A percentile compares a stretch with the other conserved stretches of the same genome.
phyloP scores from a whole-genome alignment of 1,140 invertebrate species.

The Drosophila leontia region DNA sequence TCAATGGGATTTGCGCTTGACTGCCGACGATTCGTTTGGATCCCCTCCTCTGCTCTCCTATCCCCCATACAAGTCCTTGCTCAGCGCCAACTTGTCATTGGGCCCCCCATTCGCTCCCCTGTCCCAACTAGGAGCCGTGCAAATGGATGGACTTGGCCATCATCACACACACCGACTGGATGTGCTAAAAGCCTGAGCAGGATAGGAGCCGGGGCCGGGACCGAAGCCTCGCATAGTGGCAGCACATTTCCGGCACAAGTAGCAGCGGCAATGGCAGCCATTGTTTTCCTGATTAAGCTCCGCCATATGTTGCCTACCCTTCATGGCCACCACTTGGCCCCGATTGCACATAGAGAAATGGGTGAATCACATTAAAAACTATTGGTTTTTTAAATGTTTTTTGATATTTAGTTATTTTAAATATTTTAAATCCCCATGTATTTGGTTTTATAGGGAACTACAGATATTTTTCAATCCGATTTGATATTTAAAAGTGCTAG shows the following conservation, averaged over 20 bases:
- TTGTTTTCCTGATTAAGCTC: slow-evolving; percentile 70
- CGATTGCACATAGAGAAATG: slow-evolving; percentile 16
- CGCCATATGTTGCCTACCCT: slow-evolving; percentile 61
- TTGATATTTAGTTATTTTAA: not conserved
- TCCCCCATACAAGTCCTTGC: slow-evolving; percentile 7
- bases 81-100: slow-evolving; percentile 42
- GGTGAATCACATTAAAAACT: not conserved
- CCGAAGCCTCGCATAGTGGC: slow-evolving; percentile 21
- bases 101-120: not conserved
- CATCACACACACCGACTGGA: slow-evolving; percentile 18
- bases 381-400: not conserved
- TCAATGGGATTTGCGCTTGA: slow-evolving; percentile 61
- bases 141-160: slow-evolving; percentile 31
- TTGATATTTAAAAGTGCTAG: not conserved
- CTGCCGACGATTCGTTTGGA: slow-evolving; percentile 36
- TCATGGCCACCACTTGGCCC: slow-evolving; percentile 9
- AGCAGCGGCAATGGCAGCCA: slow-evolving; percentile 42
- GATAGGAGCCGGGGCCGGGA: not conserved
- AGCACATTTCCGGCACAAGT: slow-evolving; percentile 62
- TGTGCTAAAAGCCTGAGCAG: slow-evolving; percentile 40
- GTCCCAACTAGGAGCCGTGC: slow-evolving; percentile 3
- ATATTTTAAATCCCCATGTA: not conserved
- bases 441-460: not conserved
- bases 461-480: not conserved
- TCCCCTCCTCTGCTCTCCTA: not conserved